phyloP scores from a whole-genome alignment of 2,113 vertebrate genomes.

The Trematocara macrostoma region DNA sequence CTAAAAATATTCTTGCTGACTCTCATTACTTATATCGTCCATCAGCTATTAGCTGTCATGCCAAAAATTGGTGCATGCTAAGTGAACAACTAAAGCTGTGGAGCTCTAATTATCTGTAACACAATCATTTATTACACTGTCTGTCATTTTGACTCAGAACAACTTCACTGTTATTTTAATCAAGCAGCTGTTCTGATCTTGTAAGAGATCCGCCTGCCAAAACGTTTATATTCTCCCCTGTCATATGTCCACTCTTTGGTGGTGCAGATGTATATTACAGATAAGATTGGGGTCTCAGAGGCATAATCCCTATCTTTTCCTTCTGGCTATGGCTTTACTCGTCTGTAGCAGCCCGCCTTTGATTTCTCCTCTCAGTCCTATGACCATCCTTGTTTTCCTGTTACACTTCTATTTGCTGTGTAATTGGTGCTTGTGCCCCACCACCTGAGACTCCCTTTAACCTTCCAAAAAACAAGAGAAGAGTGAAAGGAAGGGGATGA shows the following conservation, averaged over 20 bases:
- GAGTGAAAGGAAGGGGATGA: background rate
- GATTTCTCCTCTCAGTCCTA: constrained; percentile 24
- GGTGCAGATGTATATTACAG: background rate
- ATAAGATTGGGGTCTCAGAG: background rate
- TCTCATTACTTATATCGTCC: background rate
- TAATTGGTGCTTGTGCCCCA: constrained; percentile 62
- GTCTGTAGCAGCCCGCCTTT: constrained; percentile 16
- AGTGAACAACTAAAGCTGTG: background rate
- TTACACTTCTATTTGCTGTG: constrained; percentile 52
- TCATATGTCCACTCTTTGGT: background rate
- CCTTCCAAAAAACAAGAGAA: constrained; percentile 15
- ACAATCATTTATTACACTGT: background rate
- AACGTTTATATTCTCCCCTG: background rate
- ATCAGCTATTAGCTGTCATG: background rate
- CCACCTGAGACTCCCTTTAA: constrained; percentile 71
- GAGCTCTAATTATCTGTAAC: background rate
- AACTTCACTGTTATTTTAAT: background rate
- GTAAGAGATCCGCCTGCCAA: background rate
- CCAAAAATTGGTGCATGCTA: background rate
- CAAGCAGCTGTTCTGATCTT: background rate
- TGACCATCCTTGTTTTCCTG: constrained; percentile 22
- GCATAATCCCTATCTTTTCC: background rate
- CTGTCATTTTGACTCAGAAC: background rate
- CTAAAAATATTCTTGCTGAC: background rate
- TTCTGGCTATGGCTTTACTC: background rate